Percentiles rank a stretch among this genome's conserved stretches.
phyloP scores from a whole-genome alignment of 2,888 invertebrate species.

The Micropterix aruncella region DNA sequence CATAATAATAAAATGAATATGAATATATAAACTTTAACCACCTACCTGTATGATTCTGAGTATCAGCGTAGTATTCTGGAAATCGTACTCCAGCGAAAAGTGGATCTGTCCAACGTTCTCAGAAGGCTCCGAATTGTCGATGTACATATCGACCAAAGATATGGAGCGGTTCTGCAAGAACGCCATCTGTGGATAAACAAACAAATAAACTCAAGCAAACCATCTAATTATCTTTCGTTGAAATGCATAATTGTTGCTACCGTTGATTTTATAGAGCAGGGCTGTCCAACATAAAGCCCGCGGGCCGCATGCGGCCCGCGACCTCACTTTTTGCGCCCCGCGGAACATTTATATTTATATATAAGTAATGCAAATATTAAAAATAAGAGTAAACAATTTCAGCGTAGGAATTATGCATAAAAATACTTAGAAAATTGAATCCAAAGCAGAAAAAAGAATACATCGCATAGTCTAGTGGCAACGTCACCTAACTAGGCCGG shows the following conservation, averaged over 20 bases:
- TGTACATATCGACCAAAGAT: conserved; percentile 89
- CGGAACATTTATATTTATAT: neutral
- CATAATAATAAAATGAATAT: too few relatives aligned
- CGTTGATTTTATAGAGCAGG: neutral
- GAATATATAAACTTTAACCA: too few relatives aligned
- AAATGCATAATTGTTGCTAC: neutral
- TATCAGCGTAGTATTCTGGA: conserved; percentile 83
- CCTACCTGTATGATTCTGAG: conserved; percentile 79
- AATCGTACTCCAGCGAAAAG: conserved; percentile 87
- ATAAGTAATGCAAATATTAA: too few relatives aligned
- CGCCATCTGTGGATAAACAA: conserved; percentile 36
- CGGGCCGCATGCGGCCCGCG: too few relatives aligned
- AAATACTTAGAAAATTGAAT: too few relatives aligned
- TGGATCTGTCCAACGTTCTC: conserved; percentile 92
- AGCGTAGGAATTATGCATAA: too few relatives aligned
- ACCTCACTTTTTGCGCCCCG: neutral
- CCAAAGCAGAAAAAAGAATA: too few relatives aligned
- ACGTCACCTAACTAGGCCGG: too few relatives aligned
- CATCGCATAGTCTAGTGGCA: too few relatives aligned
- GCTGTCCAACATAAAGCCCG: too few relatives aligned
- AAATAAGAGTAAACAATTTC: too few relatives aligned
- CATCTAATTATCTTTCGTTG: too few relatives aligned
- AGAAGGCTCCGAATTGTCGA: conserved; percentile 83
- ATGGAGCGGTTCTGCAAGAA: conserved; percentile 81
- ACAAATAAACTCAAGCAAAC: conserved; percentile 28